Evolutionary conservation across 2,797 vertebrate species (phyloP), one percentile per base, ranked within the genome.

Genomic region (Leptoclinus maculatus): DNA sequence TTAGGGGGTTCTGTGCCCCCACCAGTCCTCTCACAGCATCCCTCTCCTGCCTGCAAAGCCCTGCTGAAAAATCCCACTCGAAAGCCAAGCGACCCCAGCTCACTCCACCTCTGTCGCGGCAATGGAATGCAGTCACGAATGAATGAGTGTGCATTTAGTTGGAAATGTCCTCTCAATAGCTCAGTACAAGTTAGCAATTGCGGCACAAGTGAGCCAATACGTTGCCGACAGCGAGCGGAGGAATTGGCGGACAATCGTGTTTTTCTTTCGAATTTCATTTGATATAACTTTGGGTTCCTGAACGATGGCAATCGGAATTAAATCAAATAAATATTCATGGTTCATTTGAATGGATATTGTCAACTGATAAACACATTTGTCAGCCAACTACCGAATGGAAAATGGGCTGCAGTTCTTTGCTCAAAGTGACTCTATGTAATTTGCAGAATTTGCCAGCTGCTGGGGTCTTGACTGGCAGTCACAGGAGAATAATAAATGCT

Each of bases 1-100:
- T 94, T 89, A 91, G 83, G 86, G 86, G 85, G 82, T 83, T 86
- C 72, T 74, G 83, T 82, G 83, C 72, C 86, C 82, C 89, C 83
- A 78, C 88, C 88, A 62, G 82, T 83, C 82, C 78, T 85, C 77
- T 90, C 85, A 36, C 78, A 87, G 83, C 83, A 63, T 64, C 85
- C 38, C 75, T 79, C 75, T 82, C 75, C 80, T 56, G 85, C 76
- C 77, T 75, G 86, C 74, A 85, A n/a, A n/a, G 88, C 83, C 76
- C 81, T 64, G 71, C 83, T 70, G 62, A 88, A 87, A 83, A 87
- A 83, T 81, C 79, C 74, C 76, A 75, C 86, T 89, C 53, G 66
- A 79, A 85, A 65, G 67, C 78, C n/a, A n/a, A 76, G 70, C 34
- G 67, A 85, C 84, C 85, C 74, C 38, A 3, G 67, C 75, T 85